These are phyloP conservation scores for Diadegma fenestrale DNA, from an alignment of 2,888 invertebrate genomes.

Conservation along the genomic window DNA sequence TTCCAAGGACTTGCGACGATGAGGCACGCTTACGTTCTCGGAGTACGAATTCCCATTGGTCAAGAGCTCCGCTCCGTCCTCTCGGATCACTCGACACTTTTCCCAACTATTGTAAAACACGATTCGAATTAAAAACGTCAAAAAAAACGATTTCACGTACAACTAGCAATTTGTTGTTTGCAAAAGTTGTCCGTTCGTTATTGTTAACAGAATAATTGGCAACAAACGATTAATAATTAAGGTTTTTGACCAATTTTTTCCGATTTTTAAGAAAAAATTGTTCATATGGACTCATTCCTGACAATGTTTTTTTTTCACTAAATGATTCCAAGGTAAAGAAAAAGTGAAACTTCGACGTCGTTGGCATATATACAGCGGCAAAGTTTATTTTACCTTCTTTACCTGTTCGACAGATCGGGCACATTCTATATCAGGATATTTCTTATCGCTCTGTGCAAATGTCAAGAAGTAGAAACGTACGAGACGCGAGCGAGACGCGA, in stretches of 20 bases:
- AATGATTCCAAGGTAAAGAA: background rate
- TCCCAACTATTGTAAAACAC: background rate
- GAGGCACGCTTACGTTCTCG: slow-evolving; percentile 45
- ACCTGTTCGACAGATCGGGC: slow-evolving; percentile 49
- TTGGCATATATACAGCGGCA: slow-evolving; percentile 23
- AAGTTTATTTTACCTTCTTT: slow-evolving; percentile 52
- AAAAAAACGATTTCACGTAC: background rate
- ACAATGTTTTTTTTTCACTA: background rate
- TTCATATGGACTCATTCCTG: too few relatives aligned
- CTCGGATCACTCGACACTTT: background rate
- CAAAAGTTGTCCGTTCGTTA: too few relatives aligned
- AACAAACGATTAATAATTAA: too few relatives aligned
- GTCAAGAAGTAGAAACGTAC: slow-evolving; percentile 42
- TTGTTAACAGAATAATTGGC: too few relatives aligned
- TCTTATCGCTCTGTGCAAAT: slow-evolving; percentile 66
- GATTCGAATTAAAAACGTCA: background rate
- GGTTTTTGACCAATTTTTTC: too few relatives aligned
- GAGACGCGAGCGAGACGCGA: background rate
- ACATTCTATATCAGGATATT: slow-evolving; percentile 56
- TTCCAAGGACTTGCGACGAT: slow-evolving; percentile 29
- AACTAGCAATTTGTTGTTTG: too few relatives aligned
- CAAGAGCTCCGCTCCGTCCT: background rate
- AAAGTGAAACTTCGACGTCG: background rate
- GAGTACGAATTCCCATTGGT: background rate
- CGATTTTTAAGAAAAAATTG: too few relatives aligned